Percentiles rank a stretch among this genome's conserved stretches.
phyloP scores from a whole-genome alignment of 2,888 invertebrate species.

The Phyllotreta cruciferae region DNA sequence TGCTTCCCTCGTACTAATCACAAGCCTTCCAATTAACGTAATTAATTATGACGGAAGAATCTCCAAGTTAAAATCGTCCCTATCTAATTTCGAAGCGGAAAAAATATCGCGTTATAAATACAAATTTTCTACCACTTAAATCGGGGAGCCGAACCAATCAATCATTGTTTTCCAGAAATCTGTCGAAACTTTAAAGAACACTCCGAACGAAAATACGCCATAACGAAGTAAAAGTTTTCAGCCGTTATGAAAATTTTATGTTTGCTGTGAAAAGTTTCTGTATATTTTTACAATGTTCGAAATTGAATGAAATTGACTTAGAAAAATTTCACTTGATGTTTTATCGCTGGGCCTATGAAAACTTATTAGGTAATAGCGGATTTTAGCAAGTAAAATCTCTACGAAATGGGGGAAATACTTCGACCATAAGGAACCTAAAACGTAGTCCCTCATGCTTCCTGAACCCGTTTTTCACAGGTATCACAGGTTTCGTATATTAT shows the following conservation, averaged over 20 bases:
- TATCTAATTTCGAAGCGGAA: not conserved
- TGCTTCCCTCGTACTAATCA: too few species aligned
- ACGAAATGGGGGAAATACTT: too few species aligned
- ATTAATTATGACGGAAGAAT: too few species aligned
- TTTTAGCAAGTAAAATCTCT: too few species aligned
- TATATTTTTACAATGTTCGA: constrained; percentile 8
- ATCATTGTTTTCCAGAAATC: constrained; percentile 25
- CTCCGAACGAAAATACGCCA: constrained; percentile 17
- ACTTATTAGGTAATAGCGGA: too few species aligned
- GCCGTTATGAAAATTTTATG: constrained; percentile 25
- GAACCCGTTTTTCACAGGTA: constrained; percentile 8
- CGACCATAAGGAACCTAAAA: too few species aligned
- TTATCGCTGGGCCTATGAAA: too few species aligned
- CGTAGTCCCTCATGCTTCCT: not conserved
- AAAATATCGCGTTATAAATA: constrained; percentile 25
- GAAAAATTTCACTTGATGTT: too few species aligned
- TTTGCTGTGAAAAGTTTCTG: constrained; percentile 11
- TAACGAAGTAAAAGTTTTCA: constrained; percentile 21
- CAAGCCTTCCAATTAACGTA: too few species aligned
- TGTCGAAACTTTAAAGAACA: constrained; percentile 24
- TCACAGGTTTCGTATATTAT: constrained; percentile 20
- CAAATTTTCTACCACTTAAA: constrained; percentile 23
- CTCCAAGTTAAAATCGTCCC: too few species aligned
- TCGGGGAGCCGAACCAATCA: constrained; percentile 19
- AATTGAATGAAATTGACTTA: not conserved